Evolutionary conservation across 2,888 invertebrate genomes (phyloP).

Genomic region (Augiades crinisus): DNA sequence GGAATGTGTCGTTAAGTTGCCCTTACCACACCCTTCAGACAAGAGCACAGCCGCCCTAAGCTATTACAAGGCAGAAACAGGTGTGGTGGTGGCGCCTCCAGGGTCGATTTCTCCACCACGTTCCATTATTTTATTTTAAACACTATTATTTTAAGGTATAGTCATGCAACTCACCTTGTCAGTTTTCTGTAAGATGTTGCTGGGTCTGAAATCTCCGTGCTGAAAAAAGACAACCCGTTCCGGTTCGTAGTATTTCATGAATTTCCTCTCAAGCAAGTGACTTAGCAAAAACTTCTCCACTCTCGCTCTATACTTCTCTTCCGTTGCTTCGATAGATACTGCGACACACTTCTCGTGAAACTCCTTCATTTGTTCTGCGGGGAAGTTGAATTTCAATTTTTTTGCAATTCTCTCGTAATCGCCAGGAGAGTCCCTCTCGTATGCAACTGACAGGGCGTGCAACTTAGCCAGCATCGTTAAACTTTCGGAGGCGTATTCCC

Average conservation of each 20-base stretch:
- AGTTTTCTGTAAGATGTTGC: constrained; percentile 36
- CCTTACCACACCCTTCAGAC: too few relatives aligned
- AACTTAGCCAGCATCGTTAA: constrained; percentile 42
- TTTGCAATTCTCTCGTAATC: constrained; percentile 32
- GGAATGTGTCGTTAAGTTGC: too few relatives aligned
- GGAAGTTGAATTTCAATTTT: constrained; percentile 8
- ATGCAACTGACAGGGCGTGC: constrained; percentile 49
- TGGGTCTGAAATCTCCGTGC: constrained; percentile 39
- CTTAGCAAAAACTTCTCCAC: constrained; percentile 36
- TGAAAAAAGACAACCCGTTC: constrained; percentile 31
- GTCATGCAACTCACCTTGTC: constrained; percentile 25
- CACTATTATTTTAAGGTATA: too few relatives aligned
- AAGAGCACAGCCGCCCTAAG: too few relatives aligned
- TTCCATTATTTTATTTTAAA: too few relatives aligned
- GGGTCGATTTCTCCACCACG: too few relatives aligned
- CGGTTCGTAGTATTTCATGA: constrained; percentile 33
- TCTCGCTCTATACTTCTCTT: constrained; percentile 40
- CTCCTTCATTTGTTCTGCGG: constrained; percentile 20
- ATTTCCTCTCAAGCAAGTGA: constrained; percentile 16
- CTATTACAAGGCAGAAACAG: too few relatives aligned
- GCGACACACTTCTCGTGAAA: constrained; percentile 27
- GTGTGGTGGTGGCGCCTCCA: too few relatives aligned
- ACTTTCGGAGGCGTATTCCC: constrained; percentile 40
- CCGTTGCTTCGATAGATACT: constrained; percentile 32
- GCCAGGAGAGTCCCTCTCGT: constrained; percentile 41